Conservation (phyloP, 2,113 vertebrate species). For the Synchiropus splendidus region DNA sequence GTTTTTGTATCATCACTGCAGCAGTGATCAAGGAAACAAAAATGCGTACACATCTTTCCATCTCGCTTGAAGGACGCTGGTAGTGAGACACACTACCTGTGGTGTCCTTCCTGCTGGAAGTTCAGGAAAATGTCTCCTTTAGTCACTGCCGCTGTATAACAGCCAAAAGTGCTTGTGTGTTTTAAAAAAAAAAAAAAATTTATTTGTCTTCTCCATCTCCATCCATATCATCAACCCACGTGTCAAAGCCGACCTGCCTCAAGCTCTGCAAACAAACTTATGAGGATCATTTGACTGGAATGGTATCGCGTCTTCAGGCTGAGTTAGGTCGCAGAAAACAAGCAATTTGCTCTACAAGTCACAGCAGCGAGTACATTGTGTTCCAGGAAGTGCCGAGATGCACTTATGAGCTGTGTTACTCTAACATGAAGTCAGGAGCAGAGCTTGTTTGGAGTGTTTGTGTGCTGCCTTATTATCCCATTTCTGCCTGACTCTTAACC, state of each 20-base stretch:
- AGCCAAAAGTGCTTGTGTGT: too few relatives aligned
- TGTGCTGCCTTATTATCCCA: not conserved
- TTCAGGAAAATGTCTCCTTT: too few relatives aligned
- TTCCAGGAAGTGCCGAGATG: conserved; percentile 13
- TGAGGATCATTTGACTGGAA: conserved; percentile 59
- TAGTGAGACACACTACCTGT: too few relatives aligned
- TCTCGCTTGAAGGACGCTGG: too few relatives aligned
- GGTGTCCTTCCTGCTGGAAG: too few relatives aligned
- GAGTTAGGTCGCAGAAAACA: conserved; percentile 14
- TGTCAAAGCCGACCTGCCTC: conserved; percentile 28
- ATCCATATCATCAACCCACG: conserved; percentile 7
- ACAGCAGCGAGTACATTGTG: conserved; percentile 18
- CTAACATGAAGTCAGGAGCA: conserved; percentile 15
- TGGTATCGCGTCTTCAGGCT: conserved; percentile 41
- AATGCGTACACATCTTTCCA: too few relatives aligned
- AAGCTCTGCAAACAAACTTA: conserved; percentile 35
- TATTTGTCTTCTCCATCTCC: conserved; percentile 10
- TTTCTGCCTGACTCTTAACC: not conserved
- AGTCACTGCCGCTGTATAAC: too few relatives aligned
- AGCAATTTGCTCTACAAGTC: conserved; percentile 30
- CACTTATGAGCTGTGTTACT: conserved; percentile 22
- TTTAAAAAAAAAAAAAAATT: too few relatives aligned
- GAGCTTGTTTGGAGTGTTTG: not conserved
- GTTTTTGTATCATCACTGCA: too few relatives aligned
- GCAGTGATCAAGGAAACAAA: too few relatives aligned